Evolutionary conservation across 2,888 invertebrate genomes (phyloP), one percentile per base, ranked within the genome.

Genomic region (Chymomyza procnemis): DNA sequence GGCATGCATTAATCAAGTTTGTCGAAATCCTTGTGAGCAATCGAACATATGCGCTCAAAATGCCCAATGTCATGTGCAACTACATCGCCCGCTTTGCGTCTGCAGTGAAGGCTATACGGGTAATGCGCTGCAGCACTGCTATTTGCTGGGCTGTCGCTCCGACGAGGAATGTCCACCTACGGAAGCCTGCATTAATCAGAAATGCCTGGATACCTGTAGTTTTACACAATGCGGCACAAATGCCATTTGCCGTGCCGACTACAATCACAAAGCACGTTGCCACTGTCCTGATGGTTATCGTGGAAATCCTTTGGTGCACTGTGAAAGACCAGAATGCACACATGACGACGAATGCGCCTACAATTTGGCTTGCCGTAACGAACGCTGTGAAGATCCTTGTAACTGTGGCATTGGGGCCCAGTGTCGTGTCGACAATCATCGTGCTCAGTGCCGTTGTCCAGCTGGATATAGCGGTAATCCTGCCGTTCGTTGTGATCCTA

Each of bases 141-240:
- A 94, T 82, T 94, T 95, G 88, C 94, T 96, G 78, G 96, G 97
- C 80, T 97, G 97, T 86, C 94, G 96, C 79, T 94, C 94, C 58
- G 96, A 97, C 88, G 94, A 94, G 62, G 97, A 97, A 76, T 97
- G 97, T 89, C 94, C 96, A 4, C 92, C 95, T 61, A 94, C 94
- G 55, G 95, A 96, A 90, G 95, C 96, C 22, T 97, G 97, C 87
- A 93, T 97, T 76, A 95, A 96, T 85, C 93, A 94, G 69, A 94
- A 95, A 85, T 97, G 97, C 88, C 92, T 94, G 12, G 94, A 96
- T 89, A 95, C 96, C 1, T 97, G 97, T 82, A 91, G 93, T 1
- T 94, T 94, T 78, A 94, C 96, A 0, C 95, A 95, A 62, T 97
- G 97, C 85, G 97, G 97, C 19, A 77, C 91, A 0, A 95, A 95